Conservation (phyloP, 2,888 invertebrate genomes). For the Galerucella nymphaeae region DNA sequence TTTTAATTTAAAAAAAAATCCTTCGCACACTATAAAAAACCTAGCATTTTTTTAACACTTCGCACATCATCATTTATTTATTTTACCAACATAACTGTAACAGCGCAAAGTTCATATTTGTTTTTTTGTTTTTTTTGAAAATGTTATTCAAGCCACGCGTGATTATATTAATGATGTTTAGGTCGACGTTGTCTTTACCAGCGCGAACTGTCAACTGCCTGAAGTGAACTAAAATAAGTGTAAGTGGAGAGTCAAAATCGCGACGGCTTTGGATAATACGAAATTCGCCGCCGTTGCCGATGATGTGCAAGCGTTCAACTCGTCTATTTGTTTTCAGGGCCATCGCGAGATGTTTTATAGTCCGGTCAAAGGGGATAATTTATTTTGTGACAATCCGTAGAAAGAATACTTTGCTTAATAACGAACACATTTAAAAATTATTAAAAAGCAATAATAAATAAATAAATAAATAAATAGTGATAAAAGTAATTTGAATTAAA, state of each 20-base stretch:
- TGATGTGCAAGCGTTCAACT: constrained; percentile 15
- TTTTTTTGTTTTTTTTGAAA: no score
- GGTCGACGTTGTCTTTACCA: background rate
- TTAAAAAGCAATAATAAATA: no score
- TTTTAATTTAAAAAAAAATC: constrained; percentile 1
- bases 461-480: no score
- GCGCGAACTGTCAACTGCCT: constrained; percentile 4
- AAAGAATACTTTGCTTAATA: no score
- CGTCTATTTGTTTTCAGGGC: constrained; percentile 17
- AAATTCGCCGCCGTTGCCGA: constrained; percentile 13
- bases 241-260: constrained; percentile 16
- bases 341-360: constrained; percentile 11
- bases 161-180: background rate
- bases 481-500: no score
- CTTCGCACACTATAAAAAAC: no score
- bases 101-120: background rate
- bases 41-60: no score
- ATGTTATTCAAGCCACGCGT: background rate
- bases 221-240: background rate
- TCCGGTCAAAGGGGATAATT: background rate
- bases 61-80: constrained; percentile 4
- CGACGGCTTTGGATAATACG: constrained; percentile 24
- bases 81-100: constrained; percentile 1
- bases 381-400: no score
- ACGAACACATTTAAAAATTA: no score